Conservation (phyloP, 2,113 vertebrate species). For the Ptychochromis oligacanthus region DNA sequence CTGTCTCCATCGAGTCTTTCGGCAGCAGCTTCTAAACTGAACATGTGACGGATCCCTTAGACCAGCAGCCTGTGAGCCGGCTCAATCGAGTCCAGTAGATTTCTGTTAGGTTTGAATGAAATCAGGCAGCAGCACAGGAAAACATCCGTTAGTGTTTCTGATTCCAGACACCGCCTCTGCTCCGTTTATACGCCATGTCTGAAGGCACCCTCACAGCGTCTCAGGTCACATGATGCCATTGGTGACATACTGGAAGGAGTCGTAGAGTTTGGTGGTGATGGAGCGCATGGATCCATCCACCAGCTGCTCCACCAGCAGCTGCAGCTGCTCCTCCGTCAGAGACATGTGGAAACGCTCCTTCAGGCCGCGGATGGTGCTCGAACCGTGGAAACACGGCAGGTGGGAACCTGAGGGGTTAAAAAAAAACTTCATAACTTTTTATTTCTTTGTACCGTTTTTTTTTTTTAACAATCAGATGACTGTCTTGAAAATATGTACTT, state of each 20-base stretch:
- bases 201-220: neutral
- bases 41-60: neutral
- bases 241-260: slow-evolving; percentile 98
- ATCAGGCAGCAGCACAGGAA: neutral
- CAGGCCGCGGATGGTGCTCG: slow-evolving; percentile 92
- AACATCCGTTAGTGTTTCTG: neutral
- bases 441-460: too few relatives aligned
- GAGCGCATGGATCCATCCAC: slow-evolving; percentile 94
- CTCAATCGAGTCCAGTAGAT: neutral
- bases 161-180: too few relatives aligned
- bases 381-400: slow-evolving; percentile 94
- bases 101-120: neutral
- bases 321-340: slow-evolving; percentile 96
- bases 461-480: too few relatives aligned
- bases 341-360: slow-evolving; percentile 98
- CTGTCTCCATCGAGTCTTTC: neutral
- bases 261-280: slow-evolving; percentile 97
- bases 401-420: slow-evolving; percentile 83
- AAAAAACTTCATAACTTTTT: neutral
- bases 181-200: neutral
- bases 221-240: slow-evolving; percentile 96
- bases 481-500: too few relatives aligned
- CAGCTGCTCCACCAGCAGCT: slow-evolving; percentile 92
- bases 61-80: neutral
- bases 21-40: neutral